These are phyloP conservation scores for Adineta ricciae DNA, from an alignment of 2,888 invertebrate species.

Conservation along the genomic window DNA sequence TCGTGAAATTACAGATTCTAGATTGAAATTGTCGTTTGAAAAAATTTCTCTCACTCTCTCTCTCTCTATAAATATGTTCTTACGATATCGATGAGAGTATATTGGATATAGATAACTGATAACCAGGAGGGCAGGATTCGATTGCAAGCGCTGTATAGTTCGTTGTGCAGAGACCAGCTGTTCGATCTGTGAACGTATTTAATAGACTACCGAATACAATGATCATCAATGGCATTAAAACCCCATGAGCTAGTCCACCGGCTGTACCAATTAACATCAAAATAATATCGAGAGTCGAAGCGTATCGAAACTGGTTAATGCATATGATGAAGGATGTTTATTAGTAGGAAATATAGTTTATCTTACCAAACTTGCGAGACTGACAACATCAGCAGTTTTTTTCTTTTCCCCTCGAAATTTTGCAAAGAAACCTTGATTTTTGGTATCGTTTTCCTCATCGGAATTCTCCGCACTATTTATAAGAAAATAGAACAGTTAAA, in stretches of 20 bases:
- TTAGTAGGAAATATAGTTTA: no score
- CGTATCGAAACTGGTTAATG: slow-evolving; percentile 42
- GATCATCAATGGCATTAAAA: slow-evolving; percentile 44
- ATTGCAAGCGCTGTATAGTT: not conserved
- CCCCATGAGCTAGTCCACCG: slow-evolving; percentile 41
- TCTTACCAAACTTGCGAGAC: not conserved
- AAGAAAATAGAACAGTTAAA: not conserved
- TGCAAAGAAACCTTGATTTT: not conserved
- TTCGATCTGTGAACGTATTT: slow-evolving; percentile 41
- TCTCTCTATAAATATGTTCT: not conserved
- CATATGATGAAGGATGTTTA: not conserved
- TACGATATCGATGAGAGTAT: not conserved
- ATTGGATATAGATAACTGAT: not conserved
- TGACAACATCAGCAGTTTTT: not conserved
- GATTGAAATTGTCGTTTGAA: not conserved
- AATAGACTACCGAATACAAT: slow-evolving; percentile 48
- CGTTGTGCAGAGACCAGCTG: not conserved
- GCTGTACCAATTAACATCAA: slow-evolving; percentile 44
- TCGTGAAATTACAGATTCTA: not conserved
- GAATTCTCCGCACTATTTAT: not conserved
- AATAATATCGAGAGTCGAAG: slow-evolving; percentile 40
- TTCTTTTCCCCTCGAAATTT: no score
- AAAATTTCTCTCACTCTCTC: no score
- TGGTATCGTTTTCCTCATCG: not conserved
- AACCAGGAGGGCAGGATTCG: not conserved